Percentiles rank a stretch among this genome's conserved stretches.
Evolutionary conservation across 2,888 invertebrate genomes (phyloP).

Genomic region (Hirtodrosophila duncani): DNA sequence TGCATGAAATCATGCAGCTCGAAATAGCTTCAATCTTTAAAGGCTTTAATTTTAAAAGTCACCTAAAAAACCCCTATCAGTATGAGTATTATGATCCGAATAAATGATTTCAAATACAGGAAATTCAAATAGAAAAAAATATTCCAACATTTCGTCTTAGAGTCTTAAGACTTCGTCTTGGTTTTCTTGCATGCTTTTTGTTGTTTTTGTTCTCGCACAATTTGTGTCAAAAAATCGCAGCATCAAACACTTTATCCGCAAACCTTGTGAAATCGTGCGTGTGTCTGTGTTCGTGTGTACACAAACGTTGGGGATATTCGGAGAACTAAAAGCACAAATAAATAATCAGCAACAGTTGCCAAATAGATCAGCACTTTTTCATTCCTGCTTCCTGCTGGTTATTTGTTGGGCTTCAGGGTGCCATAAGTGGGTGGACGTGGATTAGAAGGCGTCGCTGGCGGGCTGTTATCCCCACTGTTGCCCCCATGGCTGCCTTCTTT

Average conservation of each 20-base stretch:
- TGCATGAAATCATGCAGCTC: no score
- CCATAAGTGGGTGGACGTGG: background rate
- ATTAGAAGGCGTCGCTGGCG: slow-evolving; percentile 28
- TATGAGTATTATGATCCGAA: no score
- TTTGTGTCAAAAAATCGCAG: slow-evolving; percentile 42
- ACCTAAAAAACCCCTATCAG: no score
- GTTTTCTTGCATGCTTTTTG: background rate
- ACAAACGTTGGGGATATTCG: no score
- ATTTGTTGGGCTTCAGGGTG: slow-evolving; percentile 2
- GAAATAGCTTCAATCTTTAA: no score
- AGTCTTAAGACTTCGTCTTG: slow-evolving; percentile 9
- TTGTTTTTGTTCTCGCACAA: slow-evolving; percentile 8
- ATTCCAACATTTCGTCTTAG: no score
- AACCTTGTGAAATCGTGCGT: no score
- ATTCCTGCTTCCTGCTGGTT: slow-evolving; percentile 3
- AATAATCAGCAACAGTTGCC: slow-evolving; percentile 72
- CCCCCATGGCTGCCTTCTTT: slow-evolving; percentile 8
- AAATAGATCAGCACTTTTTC: slow-evolving; percentile 59
- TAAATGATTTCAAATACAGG: no score
- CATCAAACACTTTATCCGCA: slow-evolving; percentile 13
- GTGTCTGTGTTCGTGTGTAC: no score
- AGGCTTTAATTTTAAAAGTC: no score
- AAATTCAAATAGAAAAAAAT: no score
- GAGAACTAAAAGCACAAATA: slow-evolving; percentile 65
- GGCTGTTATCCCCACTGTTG: slow-evolving; percentile 16